Evolutionary conservation across 2,113 vertebrate species (phyloP).

Genomic region (Desmodus rotundus): DNA sequence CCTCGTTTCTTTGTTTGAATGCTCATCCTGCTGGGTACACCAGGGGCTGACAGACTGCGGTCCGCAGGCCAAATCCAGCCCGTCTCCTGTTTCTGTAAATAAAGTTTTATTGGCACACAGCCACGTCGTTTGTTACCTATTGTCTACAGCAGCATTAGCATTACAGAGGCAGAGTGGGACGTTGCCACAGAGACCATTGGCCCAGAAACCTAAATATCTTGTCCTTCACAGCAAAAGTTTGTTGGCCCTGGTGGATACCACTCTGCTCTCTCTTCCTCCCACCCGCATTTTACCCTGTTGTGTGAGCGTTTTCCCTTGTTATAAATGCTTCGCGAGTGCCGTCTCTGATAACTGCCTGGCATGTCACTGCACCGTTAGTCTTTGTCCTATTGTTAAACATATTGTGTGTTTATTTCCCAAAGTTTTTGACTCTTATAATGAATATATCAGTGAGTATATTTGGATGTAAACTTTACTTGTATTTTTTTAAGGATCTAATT

Average conservation of each 20-base stretch:
- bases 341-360: not conserved
- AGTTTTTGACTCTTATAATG: not conserved
- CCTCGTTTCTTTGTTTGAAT: not conserved
- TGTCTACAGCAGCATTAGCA: not conserved
- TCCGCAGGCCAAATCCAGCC: not conserved
- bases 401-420: not conserved
- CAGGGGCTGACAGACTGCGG: not conserved
- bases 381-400: not conserved
- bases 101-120: slow-evolving; percentile 34
- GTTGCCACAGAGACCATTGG: not conserved
- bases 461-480: not conserved
- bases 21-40: not conserved
- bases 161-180: not conserved
- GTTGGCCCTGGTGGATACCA: not conserved
- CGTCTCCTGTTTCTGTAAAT: not conserved
- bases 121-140: not conserved
- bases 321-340: not conserved
- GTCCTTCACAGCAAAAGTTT: not conserved
- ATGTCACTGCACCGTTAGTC: not conserved
- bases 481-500: not conserved
- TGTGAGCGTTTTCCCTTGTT: not conserved
- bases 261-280: not conserved
- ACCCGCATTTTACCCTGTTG: not conserved
- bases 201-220: not conserved
- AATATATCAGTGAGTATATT: not conserved